Evolutionary conservation across 2,797 vertebrate species (phyloP).

Genomic region (Amazonetta brasiliensis): DNA sequence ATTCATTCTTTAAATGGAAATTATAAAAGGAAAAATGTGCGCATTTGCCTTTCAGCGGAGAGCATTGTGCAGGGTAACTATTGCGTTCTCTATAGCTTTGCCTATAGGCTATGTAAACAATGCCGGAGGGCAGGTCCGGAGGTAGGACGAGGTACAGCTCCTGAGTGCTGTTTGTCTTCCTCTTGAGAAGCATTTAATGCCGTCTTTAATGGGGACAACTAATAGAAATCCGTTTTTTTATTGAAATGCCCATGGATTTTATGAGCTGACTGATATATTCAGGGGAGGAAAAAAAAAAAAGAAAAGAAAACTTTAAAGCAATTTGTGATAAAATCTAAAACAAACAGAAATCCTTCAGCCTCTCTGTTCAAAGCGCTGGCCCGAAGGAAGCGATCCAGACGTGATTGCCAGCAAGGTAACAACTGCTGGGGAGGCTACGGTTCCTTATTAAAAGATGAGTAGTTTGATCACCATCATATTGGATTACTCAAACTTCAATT

Average conservation of each 20-base stretch:
- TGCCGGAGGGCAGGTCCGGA: background rate
- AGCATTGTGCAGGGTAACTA: conserved; percentile 47
- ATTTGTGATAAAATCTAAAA: conserved; percentile 71
- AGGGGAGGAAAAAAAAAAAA: conserved; percentile 15
- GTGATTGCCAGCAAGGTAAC: conserved; percentile 46
- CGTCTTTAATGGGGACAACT: conserved; percentile 20
- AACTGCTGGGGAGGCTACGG: conserved; percentile 39
- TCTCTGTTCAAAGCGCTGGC: conserved; percentile 62
- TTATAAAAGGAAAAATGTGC: conserved; percentile 19
- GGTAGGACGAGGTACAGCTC: conserved; percentile 3
- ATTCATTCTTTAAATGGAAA: conserved; percentile 47
- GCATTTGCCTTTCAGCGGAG: conserved; percentile 46
- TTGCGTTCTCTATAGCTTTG: conserved; percentile 32
- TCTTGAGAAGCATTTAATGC: conserved; percentile 43
- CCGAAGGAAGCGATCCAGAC: conserved; percentile 59
- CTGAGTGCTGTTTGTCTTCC: conserved; percentile 1
- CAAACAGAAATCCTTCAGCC: conserved; percentile 57
- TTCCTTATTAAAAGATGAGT: conserved; percentile 69
- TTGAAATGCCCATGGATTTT: conserved; percentile 64
- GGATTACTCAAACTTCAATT: conserved; percentile 72
- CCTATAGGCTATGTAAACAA: conserved; percentile 38
- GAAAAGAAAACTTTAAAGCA: conserved; percentile 64
- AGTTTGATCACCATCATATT: conserved; percentile 66
- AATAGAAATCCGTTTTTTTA: conserved; percentile 43
- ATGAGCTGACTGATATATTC: conserved; percentile 38